These are phyloP conservation scores for Lethrus apterus DNA, from an alignment of 1,140 invertebrate genomes.

Conservation along the genomic window DNA sequence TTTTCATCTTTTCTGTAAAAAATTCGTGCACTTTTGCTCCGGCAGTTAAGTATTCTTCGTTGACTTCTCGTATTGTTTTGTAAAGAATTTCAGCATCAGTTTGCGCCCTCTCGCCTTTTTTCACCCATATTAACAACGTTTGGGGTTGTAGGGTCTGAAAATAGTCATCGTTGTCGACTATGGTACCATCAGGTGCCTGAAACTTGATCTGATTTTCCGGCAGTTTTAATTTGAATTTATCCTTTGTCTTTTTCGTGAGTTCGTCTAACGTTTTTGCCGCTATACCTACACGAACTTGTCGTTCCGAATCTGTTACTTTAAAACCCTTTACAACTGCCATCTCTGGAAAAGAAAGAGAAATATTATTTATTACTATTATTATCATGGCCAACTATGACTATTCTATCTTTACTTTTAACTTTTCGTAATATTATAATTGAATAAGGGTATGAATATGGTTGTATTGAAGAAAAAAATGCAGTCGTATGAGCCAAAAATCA, in stretches of 20 bases:
- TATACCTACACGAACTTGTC: conserved; percentile 38
- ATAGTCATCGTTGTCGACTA: conserved; percentile 66
- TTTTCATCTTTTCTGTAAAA: conserved; percentile 56
- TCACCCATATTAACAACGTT: conserved; percentile 59
- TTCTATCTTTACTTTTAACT: too few relatives aligned
- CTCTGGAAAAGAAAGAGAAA: too few relatives aligned
- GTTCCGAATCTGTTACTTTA: conserved; percentile 39
- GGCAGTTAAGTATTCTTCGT: conserved; percentile 54
- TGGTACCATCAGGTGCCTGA: conserved; percentile 56
- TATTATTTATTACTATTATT: too few relatives aligned
- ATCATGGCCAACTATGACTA: too few relatives aligned
- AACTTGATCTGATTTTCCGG: conserved; percentile 29
- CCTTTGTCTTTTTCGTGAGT: conserved; percentile 36
- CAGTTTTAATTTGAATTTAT: conserved; percentile 37
- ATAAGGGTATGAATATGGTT: too few relatives aligned
- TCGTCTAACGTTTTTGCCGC: conserved; percentile 38
- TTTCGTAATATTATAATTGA: too few relatives aligned
- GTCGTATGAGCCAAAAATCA: too few relatives aligned
- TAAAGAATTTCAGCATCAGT: conserved; percentile 40
- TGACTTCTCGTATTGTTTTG: conserved; percentile 47
- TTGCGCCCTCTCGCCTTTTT: conserved; percentile 42
- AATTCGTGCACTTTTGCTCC: conserved; percentile 56
- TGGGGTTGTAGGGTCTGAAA: conserved; percentile 63
- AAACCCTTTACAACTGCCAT: conserved; percentile 31
- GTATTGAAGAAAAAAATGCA: too few relatives aligned